Conservation (phyloP, 2,888 invertebrate species). For the Cheilosia scutellata region DNA sequence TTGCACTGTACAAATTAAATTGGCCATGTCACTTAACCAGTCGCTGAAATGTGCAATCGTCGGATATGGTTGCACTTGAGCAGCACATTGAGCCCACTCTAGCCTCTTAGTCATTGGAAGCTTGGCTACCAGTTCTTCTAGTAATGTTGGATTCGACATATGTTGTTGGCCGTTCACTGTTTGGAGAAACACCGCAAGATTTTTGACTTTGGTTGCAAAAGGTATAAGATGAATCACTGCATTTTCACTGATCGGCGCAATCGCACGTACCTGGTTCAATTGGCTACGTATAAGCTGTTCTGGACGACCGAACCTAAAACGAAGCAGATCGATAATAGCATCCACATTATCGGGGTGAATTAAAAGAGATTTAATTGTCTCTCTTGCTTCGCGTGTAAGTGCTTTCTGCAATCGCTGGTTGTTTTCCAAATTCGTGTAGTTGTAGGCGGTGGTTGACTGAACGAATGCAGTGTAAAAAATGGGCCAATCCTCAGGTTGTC, state of each 20-base stretch:
- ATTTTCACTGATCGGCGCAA: slow-evolving; percentile 48
- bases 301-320: slow-evolving; percentile 57
- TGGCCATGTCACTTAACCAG: slow-evolving; percentile 29
- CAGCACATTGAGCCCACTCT: slow-evolving; percentile 41
- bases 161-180: too few species aligned
- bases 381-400: slow-evolving; percentile 23
- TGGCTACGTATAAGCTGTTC: slow-evolving; percentile 67
- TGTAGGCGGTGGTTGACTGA: slow-evolving; percentile 27
- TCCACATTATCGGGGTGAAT: too few species aligned
- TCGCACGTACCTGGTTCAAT: slow-evolving; percentile 50
- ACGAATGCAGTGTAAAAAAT: too few species aligned
- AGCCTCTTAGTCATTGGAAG: slow-evolving; percentile 36
- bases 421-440: slow-evolving; percentile 19
- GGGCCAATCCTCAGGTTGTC: too few species aligned
- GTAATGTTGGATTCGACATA: slow-evolving; percentile 61
- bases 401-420: slow-evolving; percentile 29
- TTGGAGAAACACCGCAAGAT: too few species aligned
- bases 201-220: slow-evolving; percentile 70
- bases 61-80: slow-evolving; percentile 20
- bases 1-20: slow-evolving; percentile 12
- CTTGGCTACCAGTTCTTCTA: slow-evolving; percentile 60
- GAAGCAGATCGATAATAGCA: slow-evolving; percentile 36
- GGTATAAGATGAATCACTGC: slow-evolving; percentile 45
- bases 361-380: slow-evolving; percentile 21
- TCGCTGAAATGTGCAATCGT: slow-evolving; percentile 28